These are phyloP conservation scores for Eciton burchellii DNA, from an alignment of 1,140 invertebrate genomes.

Conservation along the genomic window DNA sequence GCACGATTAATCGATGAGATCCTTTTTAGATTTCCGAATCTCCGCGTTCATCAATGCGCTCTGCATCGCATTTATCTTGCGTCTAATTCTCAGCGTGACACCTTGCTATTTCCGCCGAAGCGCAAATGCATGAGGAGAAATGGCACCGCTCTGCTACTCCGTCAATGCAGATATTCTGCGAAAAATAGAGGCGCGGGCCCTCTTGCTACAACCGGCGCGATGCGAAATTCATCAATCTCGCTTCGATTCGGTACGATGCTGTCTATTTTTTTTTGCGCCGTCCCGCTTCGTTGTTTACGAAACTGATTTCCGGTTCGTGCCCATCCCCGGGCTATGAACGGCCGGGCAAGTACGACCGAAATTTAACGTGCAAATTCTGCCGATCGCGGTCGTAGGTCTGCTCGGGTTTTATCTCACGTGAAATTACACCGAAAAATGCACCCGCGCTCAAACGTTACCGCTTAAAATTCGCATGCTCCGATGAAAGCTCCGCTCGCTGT, in stretches of 20 bases:
- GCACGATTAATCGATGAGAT: neutral
- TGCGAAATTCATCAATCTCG: slow-evolving; percentile 63
- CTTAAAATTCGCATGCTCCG: slow-evolving; percentile 31
- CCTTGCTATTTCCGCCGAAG: slow-evolving; percentile 6
- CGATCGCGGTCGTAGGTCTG: slow-evolving; percentile 28
- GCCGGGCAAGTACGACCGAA: neutral
- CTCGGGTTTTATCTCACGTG: slow-evolving; percentile 23
- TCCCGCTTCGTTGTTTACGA: slow-evolving; percentile 41
- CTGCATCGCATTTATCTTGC: slow-evolving; percentile 20
- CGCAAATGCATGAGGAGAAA: slow-evolving; percentile 15
- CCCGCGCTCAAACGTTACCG: slow-evolving; percentile 15
- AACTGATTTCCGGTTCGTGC: slow-evolving; percentile 53
- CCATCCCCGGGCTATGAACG: neutral
- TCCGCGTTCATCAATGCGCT: neutral
- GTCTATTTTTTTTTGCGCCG: slow-evolving; percentile 39
- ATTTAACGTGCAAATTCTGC: slow-evolving; percentile 42
- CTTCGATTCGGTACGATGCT: slow-evolving; percentile 32
- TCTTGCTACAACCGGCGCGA: slow-evolving; percentile 22
- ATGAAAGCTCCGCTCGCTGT: slow-evolving; percentile 1
- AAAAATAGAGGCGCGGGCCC: slow-evolving; percentile 53
- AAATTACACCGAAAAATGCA: slow-evolving; percentile 28
- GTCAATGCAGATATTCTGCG: slow-evolving; percentile 43
- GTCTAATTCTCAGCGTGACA: neutral
- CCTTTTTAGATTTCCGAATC: neutral
- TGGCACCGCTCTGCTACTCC: slow-evolving; percentile 9